Evolutionary conservation across 1,140 invertebrate species (phyloP).

Genomic region (Asbolus verrucosus): DNA sequence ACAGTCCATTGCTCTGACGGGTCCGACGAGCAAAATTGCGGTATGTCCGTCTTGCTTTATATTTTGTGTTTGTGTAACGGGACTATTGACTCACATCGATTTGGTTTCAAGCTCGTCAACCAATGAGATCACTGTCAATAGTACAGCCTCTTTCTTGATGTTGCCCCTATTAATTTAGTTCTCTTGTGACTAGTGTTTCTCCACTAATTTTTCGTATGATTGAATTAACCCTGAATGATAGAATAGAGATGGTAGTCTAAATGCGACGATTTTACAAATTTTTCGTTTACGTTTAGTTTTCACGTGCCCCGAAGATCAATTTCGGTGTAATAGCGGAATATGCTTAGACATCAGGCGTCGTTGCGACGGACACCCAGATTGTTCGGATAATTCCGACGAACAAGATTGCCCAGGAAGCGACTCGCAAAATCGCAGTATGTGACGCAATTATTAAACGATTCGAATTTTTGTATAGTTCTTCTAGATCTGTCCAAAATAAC

Average conservation of each 20-base stretch:
- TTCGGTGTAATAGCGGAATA: slow-evolving; percentile 68
- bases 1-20: slow-evolving; percentile 67
- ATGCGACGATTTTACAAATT: background rate
- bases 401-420: slow-evolving; percentile 64
- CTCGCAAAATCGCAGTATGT: slow-evolving; percentile 12
- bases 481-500: background rate
- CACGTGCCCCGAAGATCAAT: slow-evolving; percentile 49
- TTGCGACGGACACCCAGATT: slow-evolving; percentile 76
- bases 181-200: background rate
- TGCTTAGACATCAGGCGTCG: slow-evolving; percentile 67
- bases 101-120: slow-evolving; percentile 3
- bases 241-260: slow-evolving; percentile 14
- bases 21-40: slow-evolving; percentile 68
- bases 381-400: slow-evolving; percentile 78
- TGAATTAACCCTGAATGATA: background rate
- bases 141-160: slow-evolving; percentile 9
- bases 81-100: background rate
- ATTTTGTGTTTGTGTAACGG: slow-evolving; percentile 3
- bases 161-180: slow-evolving; percentile 8
- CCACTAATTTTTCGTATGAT: slow-evolving; percentile 11
- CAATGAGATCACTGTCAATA: slow-evolving; percentile 5
- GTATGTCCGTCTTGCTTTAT: slow-evolving; percentile 51
- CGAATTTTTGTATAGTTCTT: background rate
- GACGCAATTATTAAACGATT: background rate
- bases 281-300: slow-evolving; percentile 27